phyloP scores from a whole-genome alignment of 2,113 vertebrate species.

The Danio rerio region DNA sequence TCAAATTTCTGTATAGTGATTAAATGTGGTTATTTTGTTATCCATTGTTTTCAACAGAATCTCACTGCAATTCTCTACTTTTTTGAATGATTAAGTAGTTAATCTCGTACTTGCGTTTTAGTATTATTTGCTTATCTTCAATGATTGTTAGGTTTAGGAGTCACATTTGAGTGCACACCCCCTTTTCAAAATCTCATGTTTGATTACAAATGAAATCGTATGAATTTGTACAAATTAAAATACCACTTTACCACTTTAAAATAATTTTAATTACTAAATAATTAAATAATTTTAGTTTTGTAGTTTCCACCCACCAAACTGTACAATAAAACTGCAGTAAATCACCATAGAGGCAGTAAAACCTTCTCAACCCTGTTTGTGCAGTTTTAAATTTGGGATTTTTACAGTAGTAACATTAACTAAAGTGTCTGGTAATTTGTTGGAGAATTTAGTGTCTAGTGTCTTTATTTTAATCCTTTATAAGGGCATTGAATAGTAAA shows the following conservation, averaged over 20 bases:
- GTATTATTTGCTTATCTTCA: background rate
- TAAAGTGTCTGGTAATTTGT: background rate
- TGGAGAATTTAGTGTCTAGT: background rate
- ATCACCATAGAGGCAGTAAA: background rate
- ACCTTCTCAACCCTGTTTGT: background rate
- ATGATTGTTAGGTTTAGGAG: too few relatives aligned
- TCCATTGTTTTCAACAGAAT: background rate
- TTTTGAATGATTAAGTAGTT: background rate
- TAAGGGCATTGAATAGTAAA: background rate
- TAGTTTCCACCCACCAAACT: too few relatives aligned
- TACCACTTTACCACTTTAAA: too few relatives aligned
- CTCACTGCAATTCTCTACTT: background rate
- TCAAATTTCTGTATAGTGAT: background rate
- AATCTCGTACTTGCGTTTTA: background rate
- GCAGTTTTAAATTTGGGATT: background rate
- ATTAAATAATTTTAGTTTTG: too few relatives aligned
- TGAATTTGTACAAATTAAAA: too few relatives aligned
- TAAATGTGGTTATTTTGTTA: background rate
- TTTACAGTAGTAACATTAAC: background rate
- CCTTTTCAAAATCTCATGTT: too few relatives aligned
- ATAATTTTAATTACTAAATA: too few relatives aligned
- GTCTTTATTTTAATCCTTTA: background rate
- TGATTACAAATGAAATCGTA: background rate
- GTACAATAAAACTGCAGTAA: too few relatives aligned
- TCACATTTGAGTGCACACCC: too few relatives aligned